A percentile compares a stretch with the other conserved stretches of the same genome.
These are phyloP conservation scores for Amia ocellicauda DNA, from an alignment of 2,113 vertebrate genomes.

Conservation along the genomic window DNA sequence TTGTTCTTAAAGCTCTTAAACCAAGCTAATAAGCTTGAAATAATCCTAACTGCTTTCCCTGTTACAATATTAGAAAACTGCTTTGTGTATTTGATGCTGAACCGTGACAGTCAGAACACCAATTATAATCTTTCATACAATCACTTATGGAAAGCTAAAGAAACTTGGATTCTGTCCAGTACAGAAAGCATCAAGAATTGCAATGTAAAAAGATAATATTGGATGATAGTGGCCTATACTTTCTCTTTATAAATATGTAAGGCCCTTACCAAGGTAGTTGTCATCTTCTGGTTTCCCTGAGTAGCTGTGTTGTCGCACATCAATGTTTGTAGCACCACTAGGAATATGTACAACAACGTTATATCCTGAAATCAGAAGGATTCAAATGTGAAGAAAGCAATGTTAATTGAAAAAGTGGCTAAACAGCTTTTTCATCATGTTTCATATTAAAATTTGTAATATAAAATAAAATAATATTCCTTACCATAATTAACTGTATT, in stretches of 20 bases:
- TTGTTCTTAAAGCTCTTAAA: too few species aligned
- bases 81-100: too few species aligned
- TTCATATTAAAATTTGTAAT: not conserved
- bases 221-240: not conserved
- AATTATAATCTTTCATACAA: too few species aligned
- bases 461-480: conserved; percentile 26
- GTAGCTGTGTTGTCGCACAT: conserved; percentile 96
- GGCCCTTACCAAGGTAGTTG: conserved; percentile 93
- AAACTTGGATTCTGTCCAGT: too few species aligned
- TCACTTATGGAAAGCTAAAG: too few species aligned
- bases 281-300: conserved; percentile 96
- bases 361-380: conserved; percentile 74
- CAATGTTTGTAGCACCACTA: conserved; percentile 93
- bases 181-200: too few species aligned
- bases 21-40: too few species aligned
- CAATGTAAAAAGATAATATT: too few species aligned
- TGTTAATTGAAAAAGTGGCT: conserved; percentile 2
- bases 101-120: too few species aligned
- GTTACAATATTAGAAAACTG: too few species aligned
- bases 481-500: conserved; percentile 93
- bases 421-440: not conserved
- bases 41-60: too few species aligned
- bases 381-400: not conserved
- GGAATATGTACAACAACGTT: conserved; percentile 92
- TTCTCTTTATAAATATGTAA: not conserved